Evolutionary conservation across 1,140 invertebrate species (phyloP).

Genomic region (Drosophila rhopaloa): DNA sequence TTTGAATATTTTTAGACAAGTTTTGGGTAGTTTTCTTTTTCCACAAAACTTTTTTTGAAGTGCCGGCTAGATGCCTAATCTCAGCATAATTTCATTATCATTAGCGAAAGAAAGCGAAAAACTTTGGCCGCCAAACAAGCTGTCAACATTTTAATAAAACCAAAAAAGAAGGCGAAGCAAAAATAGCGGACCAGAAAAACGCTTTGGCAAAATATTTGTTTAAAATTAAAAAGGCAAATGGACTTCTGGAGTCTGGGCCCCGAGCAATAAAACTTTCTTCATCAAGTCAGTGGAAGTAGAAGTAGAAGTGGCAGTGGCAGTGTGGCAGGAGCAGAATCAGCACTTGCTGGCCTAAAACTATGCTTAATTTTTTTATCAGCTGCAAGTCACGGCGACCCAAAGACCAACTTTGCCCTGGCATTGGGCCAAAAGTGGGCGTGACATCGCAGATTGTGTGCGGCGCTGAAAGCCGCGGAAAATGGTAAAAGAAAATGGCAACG

Average conservation of each 20-base stretch:
- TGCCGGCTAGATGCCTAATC: conserved; percentile 17
- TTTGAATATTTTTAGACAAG: too few relatives aligned
- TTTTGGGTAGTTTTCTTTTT: too few relatives aligned
- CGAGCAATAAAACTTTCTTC: conserved; percentile 74
- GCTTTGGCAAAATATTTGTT: conserved; percentile 63
- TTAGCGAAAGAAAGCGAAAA: conserved; percentile 30
- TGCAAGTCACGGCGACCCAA: conserved; percentile 71
- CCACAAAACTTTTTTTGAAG: not conserved
- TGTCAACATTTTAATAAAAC: conserved; percentile 70
- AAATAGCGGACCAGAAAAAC: conserved; percentile 35
- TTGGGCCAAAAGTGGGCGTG: conserved; percentile 34
- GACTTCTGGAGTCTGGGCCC: conserved; percentile 22
- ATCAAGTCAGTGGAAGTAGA: conserved; percentile 55
- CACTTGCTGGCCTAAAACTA: conserved; percentile 71
- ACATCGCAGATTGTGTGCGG: conserved; percentile 47
- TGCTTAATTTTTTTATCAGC: conserved; percentile 73
- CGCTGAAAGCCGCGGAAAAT: conserved; percentile 65
- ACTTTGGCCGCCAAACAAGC: conserved; percentile 59
- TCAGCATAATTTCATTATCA: conserved; percentile 45
- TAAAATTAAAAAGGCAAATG: conserved; percentile 70
- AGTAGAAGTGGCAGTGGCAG: not conserved
- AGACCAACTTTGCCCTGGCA: conserved; percentile 71
- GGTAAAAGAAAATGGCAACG: conserved; percentile 67
- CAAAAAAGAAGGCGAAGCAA: conserved; percentile 7
- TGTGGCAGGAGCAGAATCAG: conserved; percentile 30